Conservation (phyloP, 1,140 invertebrate genomes). For the Penaeus chinensis region DNA sequence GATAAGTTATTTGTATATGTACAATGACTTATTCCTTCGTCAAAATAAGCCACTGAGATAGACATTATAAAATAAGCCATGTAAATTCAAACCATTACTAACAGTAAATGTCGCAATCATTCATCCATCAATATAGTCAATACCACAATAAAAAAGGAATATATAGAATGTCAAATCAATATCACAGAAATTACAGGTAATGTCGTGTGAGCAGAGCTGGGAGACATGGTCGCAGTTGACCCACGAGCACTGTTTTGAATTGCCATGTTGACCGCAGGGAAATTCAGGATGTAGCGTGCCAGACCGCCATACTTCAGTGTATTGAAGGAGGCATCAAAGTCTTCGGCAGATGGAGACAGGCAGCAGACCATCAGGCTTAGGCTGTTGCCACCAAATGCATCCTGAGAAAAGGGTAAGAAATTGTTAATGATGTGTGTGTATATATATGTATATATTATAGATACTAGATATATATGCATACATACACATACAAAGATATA, state of each 20-base stretch:
- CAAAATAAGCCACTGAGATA: too few species aligned
- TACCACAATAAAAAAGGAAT: background rate
- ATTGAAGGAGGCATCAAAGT: constrained; percentile 60
- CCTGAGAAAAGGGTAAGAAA: constrained; percentile 20
- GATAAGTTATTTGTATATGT: too few species aligned
- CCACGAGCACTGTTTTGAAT: constrained; percentile 54
- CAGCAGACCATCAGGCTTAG: constrained; percentile 62
- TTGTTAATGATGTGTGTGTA: too few species aligned
- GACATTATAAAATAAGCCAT: too few species aligned
- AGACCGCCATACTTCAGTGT: constrained; percentile 60
- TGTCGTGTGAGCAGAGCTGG: constrained; percentile 25
- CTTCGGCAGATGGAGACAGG: constrained; percentile 52
- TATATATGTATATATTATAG: too few species aligned
- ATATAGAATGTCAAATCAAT: background rate
- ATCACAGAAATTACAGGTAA: constrained; percentile 17
- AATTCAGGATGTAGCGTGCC: constrained; percentile 61
- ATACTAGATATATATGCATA: too few species aligned
- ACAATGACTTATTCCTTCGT: too few species aligned
- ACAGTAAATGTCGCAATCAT: background rate
- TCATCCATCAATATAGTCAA: background rate
- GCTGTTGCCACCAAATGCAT: constrained; percentile 63
- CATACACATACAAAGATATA: too few species aligned
- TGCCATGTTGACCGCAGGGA: constrained; percentile 56
- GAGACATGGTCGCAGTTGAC: constrained; percentile 32
- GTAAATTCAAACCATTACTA: too few species aligned